Conservation (phyloP, 2,888 invertebrate genomes). For the Isoperla grammatica region DNA sequence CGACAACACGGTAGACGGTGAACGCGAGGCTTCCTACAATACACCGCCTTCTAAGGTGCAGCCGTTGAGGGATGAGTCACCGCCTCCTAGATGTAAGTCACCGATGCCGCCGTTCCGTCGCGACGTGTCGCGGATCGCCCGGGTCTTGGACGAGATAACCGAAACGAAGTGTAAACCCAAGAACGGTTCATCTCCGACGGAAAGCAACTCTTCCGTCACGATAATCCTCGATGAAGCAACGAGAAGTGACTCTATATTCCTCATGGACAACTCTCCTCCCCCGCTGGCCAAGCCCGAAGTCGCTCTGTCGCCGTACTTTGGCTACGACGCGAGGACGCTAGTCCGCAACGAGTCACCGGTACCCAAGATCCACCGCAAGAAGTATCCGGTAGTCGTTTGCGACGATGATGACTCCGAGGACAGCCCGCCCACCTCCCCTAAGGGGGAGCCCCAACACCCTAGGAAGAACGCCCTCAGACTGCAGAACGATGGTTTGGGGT, state of each 20-base stretch:
- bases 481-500: too few species aligned
- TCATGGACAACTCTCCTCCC: not conserved
- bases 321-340: too few species aligned
- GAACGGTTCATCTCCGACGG: too few species aligned
- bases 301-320: not conserved
- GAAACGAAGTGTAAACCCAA: too few species aligned
- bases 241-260: not conserved
- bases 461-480: too few species aligned
- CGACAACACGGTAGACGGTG: not conserved
- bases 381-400: not conserved
- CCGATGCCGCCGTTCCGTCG: not conserved
- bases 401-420: not conserved
- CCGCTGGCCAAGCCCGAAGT: too few species aligned
- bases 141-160: not conserved
- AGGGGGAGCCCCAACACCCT: too few species aligned
- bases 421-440: not conserved
- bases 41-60: too few species aligned
- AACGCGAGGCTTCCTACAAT: too few species aligned
- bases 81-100: not conserved
- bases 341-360: conserved; percentile 10
- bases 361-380: conserved; percentile 9
- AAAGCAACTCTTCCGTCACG: too few species aligned
- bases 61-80: too few species aligned
- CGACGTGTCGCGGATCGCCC: not conserved
- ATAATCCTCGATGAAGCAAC: not conserved